Evolutionary conservation across 2,888 invertebrate genomes (phyloP), one percentile per base, ranked within the genome.

Genomic region (Gortyna flavago): DNA sequence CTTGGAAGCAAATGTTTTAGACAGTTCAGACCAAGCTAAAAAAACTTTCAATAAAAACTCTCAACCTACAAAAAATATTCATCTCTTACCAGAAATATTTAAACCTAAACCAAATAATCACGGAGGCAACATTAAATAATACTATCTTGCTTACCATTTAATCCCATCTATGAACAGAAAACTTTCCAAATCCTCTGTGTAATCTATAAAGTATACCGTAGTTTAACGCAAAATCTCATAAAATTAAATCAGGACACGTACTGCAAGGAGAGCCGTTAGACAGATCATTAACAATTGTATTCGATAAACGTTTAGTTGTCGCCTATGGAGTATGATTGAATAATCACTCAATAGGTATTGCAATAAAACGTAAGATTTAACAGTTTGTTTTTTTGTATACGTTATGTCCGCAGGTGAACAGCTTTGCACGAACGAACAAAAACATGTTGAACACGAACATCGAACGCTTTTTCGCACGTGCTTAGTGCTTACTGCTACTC

Each of bases 191-290:
- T 78, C 66, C 76, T 67, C 74, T 29, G n/a, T 83, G 79, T 79
- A 87, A 79, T 87, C 78, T 77, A 83, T 74, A 74, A 77, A 80
- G 66, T 79, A 65, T 32, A 72, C 41, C 48, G 66, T 32, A 69
- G 77, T 77, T 76, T 77, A 76, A 29, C 59, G 51, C 67, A 21
- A 78, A 86, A 87, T 81, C 87, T 87, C 76, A 73, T 77, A 69
- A 87, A 81, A 87, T 87, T 79, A 78, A 85, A 85, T 69, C 72
- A 35, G 64, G 67, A 87, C 86, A 87, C 87, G 85, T 87, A 76
- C 75, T 80, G n/a, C 21, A 25, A 48, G 29, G 61, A 57, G 51
- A 51, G 18, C 62, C 32, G 64, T 77, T 87, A 77, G 32, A 65
- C 51, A 18, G 75, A 79, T 73, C 77, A 77, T 80, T 81, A 77